Evolutionary conservation across 2,888 invertebrate genomes (phyloP).

Genomic region (Megalurothrips usitatus): DNA sequence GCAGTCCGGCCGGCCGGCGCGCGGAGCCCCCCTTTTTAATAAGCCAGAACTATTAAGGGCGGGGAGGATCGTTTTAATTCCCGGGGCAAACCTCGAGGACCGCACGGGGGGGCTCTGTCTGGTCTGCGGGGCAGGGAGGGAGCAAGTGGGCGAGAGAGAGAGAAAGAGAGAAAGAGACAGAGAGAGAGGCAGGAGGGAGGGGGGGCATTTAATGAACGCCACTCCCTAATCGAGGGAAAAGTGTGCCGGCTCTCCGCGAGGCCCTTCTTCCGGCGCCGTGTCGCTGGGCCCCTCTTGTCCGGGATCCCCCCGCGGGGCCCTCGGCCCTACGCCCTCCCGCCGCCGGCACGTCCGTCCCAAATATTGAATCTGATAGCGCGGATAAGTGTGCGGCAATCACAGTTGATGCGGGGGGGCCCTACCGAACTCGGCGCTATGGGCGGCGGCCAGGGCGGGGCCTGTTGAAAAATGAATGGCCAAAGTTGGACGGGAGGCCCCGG

Average conservation of each 20-base stretch:
- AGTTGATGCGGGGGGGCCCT: not conserved
- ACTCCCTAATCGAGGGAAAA: not conserved
- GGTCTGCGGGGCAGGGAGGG: too few species aligned
- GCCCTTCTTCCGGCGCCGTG: not conserved
- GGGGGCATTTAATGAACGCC: not conserved
- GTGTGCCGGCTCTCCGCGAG: not conserved
- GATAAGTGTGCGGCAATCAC: not conserved
- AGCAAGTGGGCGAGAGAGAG: too few species aligned
- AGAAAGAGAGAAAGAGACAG: too few species aligned
- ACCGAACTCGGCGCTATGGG: not conserved
- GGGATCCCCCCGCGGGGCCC: not conserved
- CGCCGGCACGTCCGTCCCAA: not conserved
- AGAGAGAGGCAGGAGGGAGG: too few species aligned
- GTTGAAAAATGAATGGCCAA: constrained; percentile 5
- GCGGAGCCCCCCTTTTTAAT: too few species aligned
- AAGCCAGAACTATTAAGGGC: too few species aligned
- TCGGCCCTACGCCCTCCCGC: not conserved
- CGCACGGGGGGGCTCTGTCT: too few species aligned
- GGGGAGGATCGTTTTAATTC: too few species aligned
- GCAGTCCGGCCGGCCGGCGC: too few species aligned
- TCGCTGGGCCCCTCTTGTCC: not conserved
- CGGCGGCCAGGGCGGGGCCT: not conserved
- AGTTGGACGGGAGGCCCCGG: not conserved
- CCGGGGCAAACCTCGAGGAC: too few species aligned
- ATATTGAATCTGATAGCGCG: constrained; percentile 19